Evolutionary conservation across 2,888 invertebrate species (phyloP).

Genomic region (Aphidoletes aphidimyza): DNA sequence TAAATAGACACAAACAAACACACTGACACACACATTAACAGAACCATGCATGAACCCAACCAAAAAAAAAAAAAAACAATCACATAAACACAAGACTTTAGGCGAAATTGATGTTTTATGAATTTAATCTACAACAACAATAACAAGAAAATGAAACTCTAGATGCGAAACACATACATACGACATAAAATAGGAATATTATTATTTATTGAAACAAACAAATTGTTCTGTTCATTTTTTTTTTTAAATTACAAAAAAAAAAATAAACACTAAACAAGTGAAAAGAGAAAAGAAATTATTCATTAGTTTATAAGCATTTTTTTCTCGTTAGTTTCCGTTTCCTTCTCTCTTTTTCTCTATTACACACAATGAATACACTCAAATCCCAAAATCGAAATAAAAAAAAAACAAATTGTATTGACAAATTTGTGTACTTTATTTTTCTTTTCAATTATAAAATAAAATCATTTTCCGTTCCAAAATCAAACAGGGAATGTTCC

Average conservation of each 20-base stretch:
- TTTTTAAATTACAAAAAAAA: not conserved
- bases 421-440: not conserved
- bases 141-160: not conserved
- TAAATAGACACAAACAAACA: not conserved
- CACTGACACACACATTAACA: not conserved
- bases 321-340: not conserved
- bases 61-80: not conserved
- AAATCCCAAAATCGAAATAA: slow-evolving; percentile 35
- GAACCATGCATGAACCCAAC: not conserved
- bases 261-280: slow-evolving; percentile 16
- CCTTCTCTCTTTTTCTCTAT: slow-evolving; percentile 7
- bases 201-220: slow-evolving; percentile 12
- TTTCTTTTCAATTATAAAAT: not conserved
- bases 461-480: not conserved
- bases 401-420: slow-evolving; percentile 7
- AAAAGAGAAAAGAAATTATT: not conserved
- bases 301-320: slow-evolving; percentile 1
- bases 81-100: not conserved
- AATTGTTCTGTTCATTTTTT: not conserved
- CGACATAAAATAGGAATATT: slow-evolving; percentile 21
- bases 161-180: not conserved
- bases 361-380: not conserved
- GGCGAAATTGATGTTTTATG: slow-evolving; percentile 12
- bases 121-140: slow-evolving; percentile 15
- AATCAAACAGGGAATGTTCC: no score